Percentiles rank a stretch among this genome's conserved stretches.
phyloP scores from a whole-genome alignment of 2,888 invertebrate genomes.

The Xanthorhoe designata region DNA sequence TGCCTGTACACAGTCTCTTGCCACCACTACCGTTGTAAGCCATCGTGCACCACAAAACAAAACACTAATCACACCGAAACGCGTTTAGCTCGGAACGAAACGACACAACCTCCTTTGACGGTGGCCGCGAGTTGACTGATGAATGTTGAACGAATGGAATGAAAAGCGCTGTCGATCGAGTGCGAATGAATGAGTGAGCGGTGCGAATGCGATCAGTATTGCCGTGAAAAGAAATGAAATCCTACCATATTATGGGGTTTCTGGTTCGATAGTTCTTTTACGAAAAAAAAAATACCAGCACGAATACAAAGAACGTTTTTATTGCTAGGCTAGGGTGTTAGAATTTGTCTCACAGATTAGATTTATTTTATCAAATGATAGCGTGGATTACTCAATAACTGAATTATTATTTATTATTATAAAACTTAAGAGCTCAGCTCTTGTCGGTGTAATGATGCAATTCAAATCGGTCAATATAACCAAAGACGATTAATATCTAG shows the following conservation, averaged over 20 bases:
- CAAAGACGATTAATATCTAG: no score
- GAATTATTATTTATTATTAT: no score
- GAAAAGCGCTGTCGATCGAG: slow-evolving; percentile 39
- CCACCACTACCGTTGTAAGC: slow-evolving; percentile 90
- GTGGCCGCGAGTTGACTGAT: slow-evolving; percentile 76
- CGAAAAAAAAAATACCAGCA: no score
- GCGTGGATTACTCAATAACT: no score
- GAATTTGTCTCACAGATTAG: no score
- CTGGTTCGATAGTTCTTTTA: not conserved
- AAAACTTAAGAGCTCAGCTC: no score
- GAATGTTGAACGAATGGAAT: slow-evolving; percentile 58
- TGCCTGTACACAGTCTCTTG: slow-evolving; percentile 83
- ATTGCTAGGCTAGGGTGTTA: no score
- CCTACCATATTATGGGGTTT: slow-evolving; percentile 17
- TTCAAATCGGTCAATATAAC: no score
- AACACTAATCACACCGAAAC: slow-evolving; percentile 84
- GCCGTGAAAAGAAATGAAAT: slow-evolving; percentile 25
- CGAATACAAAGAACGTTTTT: no score
- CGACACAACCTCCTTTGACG: slow-evolving; percentile 59
- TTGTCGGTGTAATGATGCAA: no score
- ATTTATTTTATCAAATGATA: no score
- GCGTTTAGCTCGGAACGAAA: slow-evolving; percentile 65
- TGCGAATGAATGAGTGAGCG: slow-evolving; percentile 35
- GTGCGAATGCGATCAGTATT: slow-evolving; percentile 23
- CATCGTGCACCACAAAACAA: slow-evolving; percentile 88